phyloP scores from a whole-genome alignment of 2,888 invertebrate species.

The Eupithecia centaureata region DNA sequence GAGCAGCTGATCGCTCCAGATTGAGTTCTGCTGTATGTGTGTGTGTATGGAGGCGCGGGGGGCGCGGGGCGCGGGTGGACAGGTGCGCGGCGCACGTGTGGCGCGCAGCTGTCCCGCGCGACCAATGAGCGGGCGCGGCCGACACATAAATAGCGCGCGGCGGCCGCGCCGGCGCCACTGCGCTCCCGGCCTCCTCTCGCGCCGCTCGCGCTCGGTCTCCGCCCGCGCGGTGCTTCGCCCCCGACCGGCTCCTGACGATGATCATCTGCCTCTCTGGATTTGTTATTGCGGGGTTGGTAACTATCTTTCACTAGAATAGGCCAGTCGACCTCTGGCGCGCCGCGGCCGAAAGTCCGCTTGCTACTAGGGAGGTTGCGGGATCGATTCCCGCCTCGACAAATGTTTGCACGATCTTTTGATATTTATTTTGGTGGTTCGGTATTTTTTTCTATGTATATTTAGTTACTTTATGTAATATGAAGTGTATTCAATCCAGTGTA shows the following conservation, averaged over 20 bases:
- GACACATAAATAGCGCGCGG: constrained; percentile 17
- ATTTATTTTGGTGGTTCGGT: no score
- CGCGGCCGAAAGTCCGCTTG: no score
- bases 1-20: not conserved
- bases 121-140: constrained; percentile 42
- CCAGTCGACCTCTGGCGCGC: not conserved
- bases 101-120: constrained; percentile 26
- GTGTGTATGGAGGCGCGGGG: not conserved
- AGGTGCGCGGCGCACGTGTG: constrained; percentile 36
- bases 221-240: constrained; percentile 32
- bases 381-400: no score
- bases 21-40: not conserved
- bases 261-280: constrained; percentile 82
- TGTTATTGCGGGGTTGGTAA: constrained; percentile 79
- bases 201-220: not conserved
- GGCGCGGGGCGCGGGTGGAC: not conserved
- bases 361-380: no score
- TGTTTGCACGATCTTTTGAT: no score
- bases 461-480: no score
- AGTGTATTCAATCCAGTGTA: no score
- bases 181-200: constrained; percentile 9
- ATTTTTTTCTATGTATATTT: no score
- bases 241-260: no score
- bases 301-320: not conserved
- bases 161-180: constrained; percentile 25